These are phyloP conservation scores for Petrophora chlorosata DNA, from an alignment of 2,888 invertebrate species.

Conservation along the genomic window DNA sequence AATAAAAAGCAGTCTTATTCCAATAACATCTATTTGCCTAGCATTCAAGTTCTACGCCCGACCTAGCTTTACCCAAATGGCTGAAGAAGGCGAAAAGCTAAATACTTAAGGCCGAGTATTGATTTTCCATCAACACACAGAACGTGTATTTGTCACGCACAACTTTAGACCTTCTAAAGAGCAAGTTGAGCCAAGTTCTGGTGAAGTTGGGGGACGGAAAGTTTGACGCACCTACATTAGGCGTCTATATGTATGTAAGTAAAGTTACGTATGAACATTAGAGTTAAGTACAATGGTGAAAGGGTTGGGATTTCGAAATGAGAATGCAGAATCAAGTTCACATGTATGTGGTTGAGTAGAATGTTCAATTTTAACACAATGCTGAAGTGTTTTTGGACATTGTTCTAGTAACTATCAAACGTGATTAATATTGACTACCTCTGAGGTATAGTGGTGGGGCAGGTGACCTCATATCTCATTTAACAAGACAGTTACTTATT, in stretches of 20 bases:
- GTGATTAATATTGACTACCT: no score
- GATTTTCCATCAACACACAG: conserved; percentile 60
- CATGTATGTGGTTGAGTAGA: no score
- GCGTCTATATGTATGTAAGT: conserved; percentile 3
- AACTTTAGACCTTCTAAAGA: conserved; percentile 45
- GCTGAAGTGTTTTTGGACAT: no score
- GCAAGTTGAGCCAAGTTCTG: conserved; percentile 18
- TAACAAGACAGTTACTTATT: no score
- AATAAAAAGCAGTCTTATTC: no score
- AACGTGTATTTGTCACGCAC: conserved; percentile 60
- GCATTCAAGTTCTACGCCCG: conserved; percentile 21
- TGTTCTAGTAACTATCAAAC: no score
- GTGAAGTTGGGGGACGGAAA: conserved; percentile 14
- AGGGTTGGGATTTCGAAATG: conserved; percentile 15
- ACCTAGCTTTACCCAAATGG: no score
- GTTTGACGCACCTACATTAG: conserved; percentile 22
- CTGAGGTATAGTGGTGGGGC: no score
- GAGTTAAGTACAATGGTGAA: conserved; percentile 16
- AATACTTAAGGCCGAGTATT: conserved; percentile 42
- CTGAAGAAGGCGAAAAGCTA: conserved; percentile 18
- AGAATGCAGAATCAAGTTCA: conserved; percentile 8
- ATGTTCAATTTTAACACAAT: no score
- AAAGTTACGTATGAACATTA: conserved; percentile 13
- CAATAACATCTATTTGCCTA: conserved; percentile 8
- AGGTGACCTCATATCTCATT: no score